These are phyloP conservation scores for Pilophorus perplexus DNA, from an alignment of 2,888 invertebrate species.

Conservation along the genomic window DNA sequence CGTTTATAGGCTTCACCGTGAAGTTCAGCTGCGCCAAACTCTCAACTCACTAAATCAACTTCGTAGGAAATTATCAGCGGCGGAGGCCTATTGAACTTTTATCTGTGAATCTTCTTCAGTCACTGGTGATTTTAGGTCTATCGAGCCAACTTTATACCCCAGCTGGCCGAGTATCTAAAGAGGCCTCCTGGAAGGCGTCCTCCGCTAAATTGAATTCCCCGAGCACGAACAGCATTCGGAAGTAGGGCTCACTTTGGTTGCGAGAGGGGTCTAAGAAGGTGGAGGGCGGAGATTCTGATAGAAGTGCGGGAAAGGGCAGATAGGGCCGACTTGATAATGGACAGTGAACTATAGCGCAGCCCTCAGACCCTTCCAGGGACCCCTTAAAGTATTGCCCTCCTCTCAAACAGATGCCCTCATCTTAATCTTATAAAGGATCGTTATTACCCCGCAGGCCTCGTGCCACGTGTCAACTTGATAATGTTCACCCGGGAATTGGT, in stretches of 20 bases:
- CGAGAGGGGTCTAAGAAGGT: neutral
- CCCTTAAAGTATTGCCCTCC: neutral
- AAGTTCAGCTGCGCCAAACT: too few species aligned
- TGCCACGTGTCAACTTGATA: constrained; percentile 31
- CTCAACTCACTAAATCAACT: too few species aligned
- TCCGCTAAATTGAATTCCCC: constrained; percentile 37
- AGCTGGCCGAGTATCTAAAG: too few species aligned
- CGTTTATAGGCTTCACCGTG: too few species aligned
- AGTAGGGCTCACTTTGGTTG: neutral
- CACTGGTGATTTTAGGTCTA: too few species aligned
- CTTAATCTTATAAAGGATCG: constrained; percentile 33
- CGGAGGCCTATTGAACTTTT: too few species aligned
- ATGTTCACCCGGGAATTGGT: neutral
- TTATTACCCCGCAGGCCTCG: constrained; percentile 25
- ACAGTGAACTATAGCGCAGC: constrained; percentile 39
- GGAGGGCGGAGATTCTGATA: constrained; percentile 18
- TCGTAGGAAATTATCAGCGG: too few species aligned
- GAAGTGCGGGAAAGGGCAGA: constrained; percentile 1
- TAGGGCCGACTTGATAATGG: constrained; percentile 28
- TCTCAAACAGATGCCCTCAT: constrained; percentile 31
- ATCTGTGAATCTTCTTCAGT: too few species aligned
- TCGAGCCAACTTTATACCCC: too few species aligned
- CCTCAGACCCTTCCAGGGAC: constrained; percentile 22
- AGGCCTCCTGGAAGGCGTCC: too few species aligned
- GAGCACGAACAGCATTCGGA: constrained; percentile 21